Evolutionary conservation across 2,797 vertebrate genomes (phyloP).

Genomic region (Passerculus sandwichensis): DNA sequence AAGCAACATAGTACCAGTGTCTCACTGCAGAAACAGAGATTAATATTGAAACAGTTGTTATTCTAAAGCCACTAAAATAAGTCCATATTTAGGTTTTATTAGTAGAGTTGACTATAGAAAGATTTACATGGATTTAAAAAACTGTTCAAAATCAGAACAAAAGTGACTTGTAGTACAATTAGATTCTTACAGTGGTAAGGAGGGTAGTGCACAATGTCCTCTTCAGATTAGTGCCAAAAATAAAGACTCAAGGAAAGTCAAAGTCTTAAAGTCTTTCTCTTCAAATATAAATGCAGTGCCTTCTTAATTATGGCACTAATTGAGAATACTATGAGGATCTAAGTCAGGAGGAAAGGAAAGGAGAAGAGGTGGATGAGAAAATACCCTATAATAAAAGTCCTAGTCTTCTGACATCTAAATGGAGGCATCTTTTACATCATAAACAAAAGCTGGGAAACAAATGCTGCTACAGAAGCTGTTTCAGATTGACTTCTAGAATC

Average conservation of each 20-base stretch:
- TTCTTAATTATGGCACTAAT: neutral
- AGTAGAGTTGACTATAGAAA: neutral
- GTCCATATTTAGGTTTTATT: neutral
- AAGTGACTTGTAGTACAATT: neutral
- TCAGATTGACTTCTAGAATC: neutral
- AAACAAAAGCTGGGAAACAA: neutral
- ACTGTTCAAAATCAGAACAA: neutral
- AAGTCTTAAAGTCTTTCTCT: neutral
- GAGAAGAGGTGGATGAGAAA: neutral
- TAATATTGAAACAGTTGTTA: neutral
- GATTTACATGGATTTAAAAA: neutral
- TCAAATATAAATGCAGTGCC: neutral
- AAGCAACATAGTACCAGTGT: neutral
- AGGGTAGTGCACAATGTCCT: neutral
- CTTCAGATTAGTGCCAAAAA: neutral
- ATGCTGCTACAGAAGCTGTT: neutral
- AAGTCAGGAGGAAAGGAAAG: neutral
- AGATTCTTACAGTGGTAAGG: neutral
- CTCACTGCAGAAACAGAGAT: neutral
- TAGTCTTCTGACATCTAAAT: neutral
- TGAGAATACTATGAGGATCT: neutral
- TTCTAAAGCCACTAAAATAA: neutral
- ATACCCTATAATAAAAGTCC: neutral
- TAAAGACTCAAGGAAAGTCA: neutral
- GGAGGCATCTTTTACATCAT: rapidly evolving